A percentile compares a stretch with the other conserved stretches of the same genome.
Evolutionary conservation across 1,140 invertebrate species (phyloP).

Genomic region (Araneus ventricosus): DNA sequence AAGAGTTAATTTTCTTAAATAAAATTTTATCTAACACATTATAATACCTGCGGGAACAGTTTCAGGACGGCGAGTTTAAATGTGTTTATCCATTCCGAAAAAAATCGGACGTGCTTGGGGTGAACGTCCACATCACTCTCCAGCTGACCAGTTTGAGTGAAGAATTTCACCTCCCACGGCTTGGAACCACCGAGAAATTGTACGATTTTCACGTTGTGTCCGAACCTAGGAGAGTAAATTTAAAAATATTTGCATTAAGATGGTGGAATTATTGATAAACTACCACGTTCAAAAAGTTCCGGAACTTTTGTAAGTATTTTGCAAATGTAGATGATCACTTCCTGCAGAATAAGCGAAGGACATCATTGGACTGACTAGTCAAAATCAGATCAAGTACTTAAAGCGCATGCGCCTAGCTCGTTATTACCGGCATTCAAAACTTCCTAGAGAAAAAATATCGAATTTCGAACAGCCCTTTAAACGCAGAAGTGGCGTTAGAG

Average conservation of each 20-base stretch:
- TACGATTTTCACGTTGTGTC: conserved; percentile 94
- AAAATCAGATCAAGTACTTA: too few species aligned
- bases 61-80: conserved; percentile 79
- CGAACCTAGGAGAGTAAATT: conserved; percentile 86
- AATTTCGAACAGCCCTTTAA: too few species aligned
- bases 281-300: too few species aligned
- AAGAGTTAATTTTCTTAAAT: too few species aligned
- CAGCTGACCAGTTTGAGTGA: conserved; percentile 85
- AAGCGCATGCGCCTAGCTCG: too few species aligned
- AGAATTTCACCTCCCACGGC: conserved; percentile 97
- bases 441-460: too few species aligned
- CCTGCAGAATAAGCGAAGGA: too few species aligned
- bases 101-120: conserved; percentile 36
- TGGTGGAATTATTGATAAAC: background rate
- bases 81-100: conserved; percentile 81
- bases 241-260: background rate
- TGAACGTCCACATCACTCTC: conserved; percentile 75
- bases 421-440: too few species aligned
- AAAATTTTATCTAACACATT: background rate
- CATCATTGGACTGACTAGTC: too few species aligned
- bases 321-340: too few species aligned
- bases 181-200: conserved; percentile 98
- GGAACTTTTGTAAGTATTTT: too few species aligned
- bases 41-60: conserved; percentile 77
- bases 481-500: too few species aligned